Percentiles rank a stretch among this genome's conserved stretches.
Evolutionary conservation across 2,888 invertebrate species (phyloP).

Genomic region (Lasius platythorax): DNA sequence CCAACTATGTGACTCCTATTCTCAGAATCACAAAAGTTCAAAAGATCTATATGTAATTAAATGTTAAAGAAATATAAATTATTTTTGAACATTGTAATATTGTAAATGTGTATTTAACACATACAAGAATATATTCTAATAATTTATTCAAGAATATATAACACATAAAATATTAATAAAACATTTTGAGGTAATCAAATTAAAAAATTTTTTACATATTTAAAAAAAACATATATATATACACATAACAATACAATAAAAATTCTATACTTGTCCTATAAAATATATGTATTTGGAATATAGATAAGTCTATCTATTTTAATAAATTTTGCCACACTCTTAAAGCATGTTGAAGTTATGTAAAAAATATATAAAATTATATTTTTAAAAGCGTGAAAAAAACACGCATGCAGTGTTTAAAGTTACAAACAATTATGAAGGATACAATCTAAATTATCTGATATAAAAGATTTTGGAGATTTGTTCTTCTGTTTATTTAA

Average conservation of each 20-base stretch:
- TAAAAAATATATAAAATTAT: not conserved
- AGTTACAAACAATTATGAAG: constrained; percentile 84
- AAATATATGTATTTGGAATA: too few relatives aligned
- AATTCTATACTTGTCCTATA: not conserved
- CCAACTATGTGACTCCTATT: constrained; percentile 89
- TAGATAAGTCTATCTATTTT: too few relatives aligned
- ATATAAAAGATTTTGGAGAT: constrained; percentile 91
- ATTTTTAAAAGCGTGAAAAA: too few relatives aligned
- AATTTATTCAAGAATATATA: not conserved
- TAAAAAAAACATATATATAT: not conserved
- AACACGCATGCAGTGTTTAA: not conserved
- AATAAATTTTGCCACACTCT: too few relatives aligned
- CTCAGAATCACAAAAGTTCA: constrained; percentile 91
- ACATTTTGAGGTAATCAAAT: constrained; percentile 30
- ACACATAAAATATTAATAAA: constrained; percentile 44
- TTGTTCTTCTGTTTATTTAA: constrained; percentile 90
- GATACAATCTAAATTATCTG: constrained; percentile 97
- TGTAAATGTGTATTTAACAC: not conserved
- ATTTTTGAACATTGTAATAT: not conserved
- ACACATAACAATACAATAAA: not conserved
- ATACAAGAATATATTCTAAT: constrained; percentile 89
- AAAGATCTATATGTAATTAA: constrained; percentile 87
- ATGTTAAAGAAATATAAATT: constrained; percentile 74
- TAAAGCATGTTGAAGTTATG: too few relatives aligned
- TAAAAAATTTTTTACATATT: constrained; percentile 12